These are phyloP conservation scores for Limanda limanda DNA, from an alignment of 2,113 vertebrate genomes.

Conservation along the genomic window DNA sequence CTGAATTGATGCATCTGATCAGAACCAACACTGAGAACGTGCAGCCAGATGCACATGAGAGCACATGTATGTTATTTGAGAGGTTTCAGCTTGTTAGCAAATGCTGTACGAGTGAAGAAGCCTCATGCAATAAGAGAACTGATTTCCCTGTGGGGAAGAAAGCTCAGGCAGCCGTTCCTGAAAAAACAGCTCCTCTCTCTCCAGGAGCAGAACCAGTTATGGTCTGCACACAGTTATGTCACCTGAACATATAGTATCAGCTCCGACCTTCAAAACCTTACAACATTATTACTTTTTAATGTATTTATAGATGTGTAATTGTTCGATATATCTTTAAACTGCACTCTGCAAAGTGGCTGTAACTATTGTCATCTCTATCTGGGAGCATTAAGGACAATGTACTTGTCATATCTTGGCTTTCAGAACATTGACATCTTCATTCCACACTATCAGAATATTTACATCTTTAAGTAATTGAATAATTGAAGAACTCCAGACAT, in stretches of 20 bases:
- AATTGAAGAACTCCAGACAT: no score
- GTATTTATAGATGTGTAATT: no score
- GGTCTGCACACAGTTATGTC: not conserved
- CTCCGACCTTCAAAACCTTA: no score
- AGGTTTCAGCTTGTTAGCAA: slow-evolving; percentile 7
- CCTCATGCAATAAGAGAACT: not conserved
- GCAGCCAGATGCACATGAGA: not conserved
- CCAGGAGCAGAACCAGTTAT: not conserved
- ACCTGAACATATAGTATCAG: not conserved
- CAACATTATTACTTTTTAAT: no score
- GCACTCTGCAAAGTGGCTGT: no score
- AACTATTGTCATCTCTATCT: no score
- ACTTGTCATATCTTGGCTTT: no score
- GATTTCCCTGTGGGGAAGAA: not conserved
- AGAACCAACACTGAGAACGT: not conserved
- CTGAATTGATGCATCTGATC: not conserved
- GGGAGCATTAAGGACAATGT: no score
- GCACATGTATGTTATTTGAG: slow-evolving; percentile 20
- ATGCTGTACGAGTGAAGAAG: not conserved
- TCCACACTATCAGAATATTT: no score
- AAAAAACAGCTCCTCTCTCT: not conserved
- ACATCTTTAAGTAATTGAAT: no score
- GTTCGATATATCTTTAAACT: no score
- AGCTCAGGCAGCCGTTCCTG: not conserved
- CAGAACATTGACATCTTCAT: no score